phyloP scores from a whole-genome alignment of 2,113 vertebrate species.

The Chrysochloris asiatica region DNA sequence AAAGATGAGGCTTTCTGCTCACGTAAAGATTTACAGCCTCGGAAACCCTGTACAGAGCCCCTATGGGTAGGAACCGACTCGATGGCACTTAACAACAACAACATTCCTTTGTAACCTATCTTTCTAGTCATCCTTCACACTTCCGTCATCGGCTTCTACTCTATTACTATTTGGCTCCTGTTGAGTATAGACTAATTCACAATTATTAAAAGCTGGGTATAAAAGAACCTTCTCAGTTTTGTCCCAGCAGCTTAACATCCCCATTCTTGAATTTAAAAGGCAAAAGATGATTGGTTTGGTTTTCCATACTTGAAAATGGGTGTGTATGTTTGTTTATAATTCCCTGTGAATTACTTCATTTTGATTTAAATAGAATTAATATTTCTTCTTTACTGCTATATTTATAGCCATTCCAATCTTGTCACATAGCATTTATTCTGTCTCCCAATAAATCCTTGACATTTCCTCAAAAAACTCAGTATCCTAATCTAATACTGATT shows the following conservation, averaged over 20 bases:
- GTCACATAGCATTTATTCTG: background rate
- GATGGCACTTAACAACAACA: too few species aligned
- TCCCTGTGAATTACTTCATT: background rate
- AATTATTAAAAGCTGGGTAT: background rate
- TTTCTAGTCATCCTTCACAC: background rate
- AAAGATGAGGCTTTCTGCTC: too few species aligned
- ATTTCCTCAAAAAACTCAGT: background rate
- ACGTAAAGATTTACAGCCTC: too few species aligned
- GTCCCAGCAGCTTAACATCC: too few species aligned
- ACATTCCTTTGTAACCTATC: background rate
- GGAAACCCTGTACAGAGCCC: too few species aligned
- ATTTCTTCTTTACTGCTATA: background rate
- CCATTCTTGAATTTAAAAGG: background rate
- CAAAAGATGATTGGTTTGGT: background rate
- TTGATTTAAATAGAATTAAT: background rate
- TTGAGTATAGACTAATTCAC: background rate
- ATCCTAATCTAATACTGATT: background rate
- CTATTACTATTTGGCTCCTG: background rate
- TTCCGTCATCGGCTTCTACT: background rate
- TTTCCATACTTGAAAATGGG: background rate
- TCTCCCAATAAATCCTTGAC: background rate
- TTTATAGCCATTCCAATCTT: background rate
- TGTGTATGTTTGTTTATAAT: background rate
- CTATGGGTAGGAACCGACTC: too few species aligned
- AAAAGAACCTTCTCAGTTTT: background rate